Percentiles rank a stretch among this genome's conserved stretches.
These are phyloP conservation scores for Byasa hedistus DNA, from an alignment of 2,888 invertebrate genomes.

Conservation along the genomic window DNA sequence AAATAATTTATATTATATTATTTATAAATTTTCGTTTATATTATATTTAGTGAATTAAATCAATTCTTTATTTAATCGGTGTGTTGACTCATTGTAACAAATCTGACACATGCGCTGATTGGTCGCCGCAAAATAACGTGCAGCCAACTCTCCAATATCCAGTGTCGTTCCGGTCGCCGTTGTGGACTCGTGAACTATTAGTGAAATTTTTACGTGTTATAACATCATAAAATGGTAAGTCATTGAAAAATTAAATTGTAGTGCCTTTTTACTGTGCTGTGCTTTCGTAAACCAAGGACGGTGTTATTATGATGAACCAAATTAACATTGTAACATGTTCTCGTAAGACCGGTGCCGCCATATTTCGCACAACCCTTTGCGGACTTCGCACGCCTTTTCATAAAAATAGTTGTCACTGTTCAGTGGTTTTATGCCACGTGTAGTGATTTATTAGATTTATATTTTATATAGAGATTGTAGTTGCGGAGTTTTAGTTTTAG, in stretches of 20 bases:
- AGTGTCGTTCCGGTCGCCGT: slow-evolving; percentile 79
- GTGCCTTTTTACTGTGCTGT: slow-evolving; percentile 59
- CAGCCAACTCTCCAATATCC: slow-evolving; percentile 70
- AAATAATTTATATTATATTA: background rate
- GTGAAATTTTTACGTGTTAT: slow-evolving; percentile 76
- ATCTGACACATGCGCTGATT: slow-evolving; percentile 79
- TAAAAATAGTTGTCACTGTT: slow-evolving; percentile 72
- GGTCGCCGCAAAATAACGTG: slow-evolving; percentile 60
- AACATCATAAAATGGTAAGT: slow-evolving; percentile 80
- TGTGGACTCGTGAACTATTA: slow-evolving; percentile 76
- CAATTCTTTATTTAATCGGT: slow-evolving; percentile 38
- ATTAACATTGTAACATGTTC: slow-evolving; percentile 54
- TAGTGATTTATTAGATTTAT: slow-evolving; percentile 52
- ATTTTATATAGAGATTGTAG: slow-evolving; percentile 37
- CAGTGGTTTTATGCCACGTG: slow-evolving; percentile 79
- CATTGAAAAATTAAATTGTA: slow-evolving; percentile 61
- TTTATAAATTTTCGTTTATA: background rate
- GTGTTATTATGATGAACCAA: slow-evolving; percentile 46
- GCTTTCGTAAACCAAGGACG: slow-evolving; percentile 46
- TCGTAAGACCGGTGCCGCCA: slow-evolving; percentile 76
- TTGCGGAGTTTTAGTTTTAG: slow-evolving; percentile 29
- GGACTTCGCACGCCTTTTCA: slow-evolving; percentile 76
- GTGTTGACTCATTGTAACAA: slow-evolving; percentile 52
- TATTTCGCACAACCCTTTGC: slow-evolving; percentile 74
- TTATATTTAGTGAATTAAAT: background rate